phyloP scores from a whole-genome alignment of 2,113 vertebrate genomes.

The Carassius carassius region DNA sequence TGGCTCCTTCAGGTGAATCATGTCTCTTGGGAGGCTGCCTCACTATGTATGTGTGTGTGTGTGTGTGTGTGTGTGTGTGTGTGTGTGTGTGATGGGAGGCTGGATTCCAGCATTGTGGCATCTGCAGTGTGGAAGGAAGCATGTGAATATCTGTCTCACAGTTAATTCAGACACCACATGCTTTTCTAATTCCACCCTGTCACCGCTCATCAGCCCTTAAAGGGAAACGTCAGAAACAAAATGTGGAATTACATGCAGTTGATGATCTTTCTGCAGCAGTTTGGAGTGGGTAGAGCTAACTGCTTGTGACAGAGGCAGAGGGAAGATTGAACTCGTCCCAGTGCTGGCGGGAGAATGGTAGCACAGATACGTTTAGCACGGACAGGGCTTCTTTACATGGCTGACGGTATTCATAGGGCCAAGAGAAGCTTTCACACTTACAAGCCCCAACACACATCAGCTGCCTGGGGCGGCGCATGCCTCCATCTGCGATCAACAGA shows the following conservation, averaged over 20 bases:
- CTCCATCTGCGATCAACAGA: slow-evolving; percentile 30
- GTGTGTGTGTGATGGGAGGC: too few species aligned
- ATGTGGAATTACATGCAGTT: slow-evolving; percentile 74
- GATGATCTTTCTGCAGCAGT: slow-evolving; percentile 66
- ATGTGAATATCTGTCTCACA: slow-evolving; percentile 87
- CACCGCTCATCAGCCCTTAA: slow-evolving; percentile 64
- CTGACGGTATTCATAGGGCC: slow-evolving; percentile 57
- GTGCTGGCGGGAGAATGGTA: slow-evolving; percentile 65
- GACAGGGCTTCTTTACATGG: slow-evolving; percentile 64
- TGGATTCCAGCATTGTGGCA: slow-evolving; percentile 80
- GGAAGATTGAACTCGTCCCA: too few species aligned
- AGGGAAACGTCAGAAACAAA: slow-evolving; percentile 72
- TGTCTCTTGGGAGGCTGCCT: slow-evolving; percentile 90
- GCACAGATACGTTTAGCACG: slow-evolving; percentile 53
- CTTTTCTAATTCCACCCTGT: slow-evolving; percentile 87
- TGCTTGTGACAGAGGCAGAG: too few species aligned
- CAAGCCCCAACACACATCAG: slow-evolving; percentile 70
- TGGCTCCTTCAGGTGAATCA: slow-evolving; percentile 94
- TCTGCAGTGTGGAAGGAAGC: slow-evolving; percentile 92
- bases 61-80: not conserved
- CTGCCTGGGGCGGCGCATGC: slow-evolving; percentile 64
- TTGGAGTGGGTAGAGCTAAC: slow-evolving; percentile 50
- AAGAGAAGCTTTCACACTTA: slow-evolving; percentile 52
- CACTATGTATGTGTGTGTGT: not conserved
- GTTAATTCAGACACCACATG: slow-evolving; percentile 90